These are phyloP conservation scores for Hyperoplus lanceolatus DNA, from an alignment of 2,797 vertebrate genomes.

Conservation along the genomic window DNA sequence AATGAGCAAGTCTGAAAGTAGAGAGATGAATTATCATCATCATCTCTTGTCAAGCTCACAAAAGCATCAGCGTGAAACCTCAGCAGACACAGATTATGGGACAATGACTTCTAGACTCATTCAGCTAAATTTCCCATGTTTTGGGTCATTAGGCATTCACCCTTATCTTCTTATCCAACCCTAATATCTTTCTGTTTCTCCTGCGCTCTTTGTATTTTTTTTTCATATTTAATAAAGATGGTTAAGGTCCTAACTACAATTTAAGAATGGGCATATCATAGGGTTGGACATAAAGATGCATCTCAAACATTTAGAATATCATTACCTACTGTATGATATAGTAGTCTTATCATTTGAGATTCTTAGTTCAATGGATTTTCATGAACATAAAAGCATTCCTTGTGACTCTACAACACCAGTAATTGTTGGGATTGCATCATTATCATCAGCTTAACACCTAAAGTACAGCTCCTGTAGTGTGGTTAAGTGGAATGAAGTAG, in stretches of 20 bases:
- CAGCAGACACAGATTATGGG: not conserved
- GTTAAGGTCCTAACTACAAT: too few species aligned
- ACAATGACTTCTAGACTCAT: not conserved
- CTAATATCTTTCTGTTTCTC: too few species aligned
- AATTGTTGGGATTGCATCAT: constrained; percentile 30
- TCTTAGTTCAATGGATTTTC: not conserved
- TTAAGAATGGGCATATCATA: too few species aligned
- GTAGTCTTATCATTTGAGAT: too few species aligned
- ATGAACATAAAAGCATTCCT: constrained; percentile 12
- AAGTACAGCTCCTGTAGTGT: not conserved
- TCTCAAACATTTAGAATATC: too few species aligned
- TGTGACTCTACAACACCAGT: constrained; percentile 6
- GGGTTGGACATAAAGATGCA: too few species aligned
- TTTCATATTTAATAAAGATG: too few species aligned
- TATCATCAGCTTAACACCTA: constrained; percentile 3
- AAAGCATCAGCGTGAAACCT: constrained; percentile 12
- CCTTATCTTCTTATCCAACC: too few species aligned
- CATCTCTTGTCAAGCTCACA: not conserved
- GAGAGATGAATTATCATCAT: not conserved
- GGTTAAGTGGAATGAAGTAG: not conserved
- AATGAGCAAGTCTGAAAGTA: not conserved
- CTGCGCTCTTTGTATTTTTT: too few species aligned
- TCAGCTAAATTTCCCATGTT: not conserved
- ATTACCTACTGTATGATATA: too few species aligned
- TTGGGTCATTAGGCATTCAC: not conserved